A percentile compares a stretch with the other conserved stretches of the same genome.
Evolutionary conservation across 1,140 invertebrate species (phyloP).

Genomic region (Cyclargus thomasi): DNA sequence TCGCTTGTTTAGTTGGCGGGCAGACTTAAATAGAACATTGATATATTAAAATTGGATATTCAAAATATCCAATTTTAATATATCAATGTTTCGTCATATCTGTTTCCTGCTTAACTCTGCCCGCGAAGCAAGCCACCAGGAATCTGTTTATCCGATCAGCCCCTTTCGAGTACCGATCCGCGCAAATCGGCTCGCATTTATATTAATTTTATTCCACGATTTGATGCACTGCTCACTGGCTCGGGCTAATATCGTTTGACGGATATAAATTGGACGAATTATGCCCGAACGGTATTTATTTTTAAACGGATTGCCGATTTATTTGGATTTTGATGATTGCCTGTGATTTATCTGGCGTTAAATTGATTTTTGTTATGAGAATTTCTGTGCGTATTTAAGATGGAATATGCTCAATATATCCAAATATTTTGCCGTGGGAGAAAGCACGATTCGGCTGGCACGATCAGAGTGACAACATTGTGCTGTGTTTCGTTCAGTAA

Average conservation of each 20-base stretch:
- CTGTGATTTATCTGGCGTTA: not conserved
- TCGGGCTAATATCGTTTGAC: constrained; percentile 15
- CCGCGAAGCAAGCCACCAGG: not conserved
- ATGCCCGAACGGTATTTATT: constrained; percentile 7
- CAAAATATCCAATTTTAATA: no score
- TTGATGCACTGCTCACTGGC: constrained; percentile 17
- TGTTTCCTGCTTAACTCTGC: not conserved
- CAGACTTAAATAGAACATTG: no score
- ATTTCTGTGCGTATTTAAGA: not conserved
- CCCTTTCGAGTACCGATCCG: constrained; percentile 9
- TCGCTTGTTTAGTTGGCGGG: no score
- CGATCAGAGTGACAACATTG: no score
- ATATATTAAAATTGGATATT: no score
- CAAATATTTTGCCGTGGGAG: no score
- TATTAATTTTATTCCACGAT: constrained; percentile 22
- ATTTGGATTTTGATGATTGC: not conserved
- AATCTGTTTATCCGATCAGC: not conserved
- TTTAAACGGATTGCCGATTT: not conserved
- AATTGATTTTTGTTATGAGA: not conserved
- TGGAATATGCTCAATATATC: no score
- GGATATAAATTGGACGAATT: constrained; percentile 20
- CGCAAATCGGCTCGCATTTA: constrained; percentile 16
- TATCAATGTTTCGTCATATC: no score
- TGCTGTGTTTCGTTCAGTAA: no score
- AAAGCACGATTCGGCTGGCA: no score